Evolutionary conservation across 2,888 invertebrate genomes (phyloP), one percentile per base, ranked within the genome.

Genomic region (Theristus sp.): DNA sequence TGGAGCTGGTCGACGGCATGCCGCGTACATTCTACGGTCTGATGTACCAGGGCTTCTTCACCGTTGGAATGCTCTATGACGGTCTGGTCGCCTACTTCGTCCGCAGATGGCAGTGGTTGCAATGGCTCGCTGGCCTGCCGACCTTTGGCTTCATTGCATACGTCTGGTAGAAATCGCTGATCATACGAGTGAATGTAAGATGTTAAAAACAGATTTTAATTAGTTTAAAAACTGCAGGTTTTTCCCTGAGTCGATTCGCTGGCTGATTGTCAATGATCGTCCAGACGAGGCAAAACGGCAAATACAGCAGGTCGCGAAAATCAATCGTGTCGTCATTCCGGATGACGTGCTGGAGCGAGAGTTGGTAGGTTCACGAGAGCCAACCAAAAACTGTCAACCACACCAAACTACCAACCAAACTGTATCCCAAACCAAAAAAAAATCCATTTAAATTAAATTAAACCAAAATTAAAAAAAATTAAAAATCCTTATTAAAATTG

Each of bases 71-170:
- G 31, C n/a, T 62, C 17, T 57, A 31, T n/a, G 60, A 53, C 2
- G 62, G 62, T n/a, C 2, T 62, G 25, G 54, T 49, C 1, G 63
- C 62, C 2, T 63, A 62, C 28, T 30, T 63, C 2, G 46, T 60
- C 1, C 31, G 60, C 24, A 26, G 56, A 30, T 63, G 63, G 63
- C 31, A 47, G 29, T 27, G 25, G 22, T 25, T 63, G 1, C 56
- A 60, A n/a, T 30, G 24, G 26, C 52, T 58, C 1, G 52, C 56
- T 13, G 26, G 28, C 1, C 1, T 57, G 1, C 57, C 58, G 27
- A 28, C 62, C 13, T 6, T 60, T 1, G 26, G 56, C 28, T 62
- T 46, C 28, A 24, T 62, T 13, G 56, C 58, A n/a, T n/a, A n/a
- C n/a, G n/a, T n/a, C n/a, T n/a, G n/a, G n/a, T n/a, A n/a, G n/a